phyloP scores from a whole-genome alignment of 2,797 vertebrate species.

The Triplophysa bombifrons region DNA sequence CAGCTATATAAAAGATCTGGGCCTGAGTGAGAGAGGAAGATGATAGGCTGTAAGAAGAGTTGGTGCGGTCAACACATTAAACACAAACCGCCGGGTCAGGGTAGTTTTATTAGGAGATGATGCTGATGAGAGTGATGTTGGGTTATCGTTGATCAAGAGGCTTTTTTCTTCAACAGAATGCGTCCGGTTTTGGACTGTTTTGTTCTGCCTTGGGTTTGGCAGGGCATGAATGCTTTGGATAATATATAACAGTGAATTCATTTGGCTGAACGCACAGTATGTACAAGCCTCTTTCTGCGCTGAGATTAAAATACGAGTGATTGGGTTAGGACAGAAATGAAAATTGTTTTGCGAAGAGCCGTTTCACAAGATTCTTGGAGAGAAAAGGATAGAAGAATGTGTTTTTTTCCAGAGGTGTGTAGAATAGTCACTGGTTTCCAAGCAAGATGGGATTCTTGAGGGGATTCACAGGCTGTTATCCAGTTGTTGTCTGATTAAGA shows the following conservation, averaged over 20 bases:
- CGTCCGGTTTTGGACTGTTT: background rate
- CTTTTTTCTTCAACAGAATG: constrained; percentile 1
- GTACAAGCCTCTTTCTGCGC: background rate
- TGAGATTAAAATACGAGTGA: background rate
- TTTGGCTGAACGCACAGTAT: background rate
- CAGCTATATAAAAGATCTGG: constrained; percentile 62
- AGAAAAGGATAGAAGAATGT: constrained; percentile 24
- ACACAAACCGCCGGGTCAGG: constrained; percentile 15
- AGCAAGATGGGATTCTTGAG: constrained; percentile 60
- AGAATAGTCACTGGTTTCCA: constrained; percentile 53
- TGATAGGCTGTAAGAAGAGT: constrained; percentile 63
- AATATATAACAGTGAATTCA: background rate
- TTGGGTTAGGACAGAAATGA: constrained; percentile 9
- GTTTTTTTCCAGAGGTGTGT: constrained; percentile 51
- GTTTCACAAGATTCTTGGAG: background rate
- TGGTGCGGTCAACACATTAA: constrained; percentile 56
- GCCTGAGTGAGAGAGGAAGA: constrained; percentile 58
- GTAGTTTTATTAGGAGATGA: constrained; percentile 36
- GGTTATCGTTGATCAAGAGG: background rate
- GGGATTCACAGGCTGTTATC: constrained; percentile 60
- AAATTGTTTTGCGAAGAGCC: background rate
- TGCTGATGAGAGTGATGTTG: background rate
- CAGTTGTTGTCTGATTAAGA: constrained; percentile 65
- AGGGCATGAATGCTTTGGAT: background rate
- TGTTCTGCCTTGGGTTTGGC: background rate